Conservation (phyloP, 2,888 invertebrate genomes). For the Cantharis nigra region DNA sequence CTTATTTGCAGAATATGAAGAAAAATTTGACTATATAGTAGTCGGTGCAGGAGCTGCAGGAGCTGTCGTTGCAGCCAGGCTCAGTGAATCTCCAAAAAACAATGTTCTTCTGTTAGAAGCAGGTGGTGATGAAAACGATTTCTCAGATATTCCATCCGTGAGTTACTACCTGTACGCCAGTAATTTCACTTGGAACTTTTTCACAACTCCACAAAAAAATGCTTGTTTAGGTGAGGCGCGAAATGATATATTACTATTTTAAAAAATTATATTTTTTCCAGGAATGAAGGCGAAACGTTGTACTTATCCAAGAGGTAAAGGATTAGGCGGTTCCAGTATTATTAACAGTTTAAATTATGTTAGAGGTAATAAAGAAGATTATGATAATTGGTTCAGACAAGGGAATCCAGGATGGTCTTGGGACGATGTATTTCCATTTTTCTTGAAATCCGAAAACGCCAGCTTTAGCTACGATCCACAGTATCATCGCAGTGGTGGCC, state of each 20-base stretch:
- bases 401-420: slow-evolving; percentile 56
- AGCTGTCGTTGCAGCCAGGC: slow-evolving; percentile 66
- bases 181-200: slow-evolving; percentile 6
- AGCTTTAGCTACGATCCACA: slow-evolving; percentile 61
- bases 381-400: slow-evolving; percentile 28
- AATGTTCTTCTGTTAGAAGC: slow-evolving; percentile 70
- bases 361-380: slow-evolving; percentile 33
- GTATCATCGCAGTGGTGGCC: slow-evolving; percentile 68
- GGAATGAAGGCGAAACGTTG: not conserved
- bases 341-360: slow-evolving; percentile 32
- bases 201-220: slow-evolving; percentile 8
- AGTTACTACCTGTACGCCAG: not conserved
- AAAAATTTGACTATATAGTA: slow-evolving; percentile 67
- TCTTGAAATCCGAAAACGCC: slow-evolving; percentile 42
- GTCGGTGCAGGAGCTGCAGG: slow-evolving; percentile 70
- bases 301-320: not conserved
- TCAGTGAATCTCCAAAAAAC: slow-evolving; percentile 68
- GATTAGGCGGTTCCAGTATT: slow-evolving; percentile 30
- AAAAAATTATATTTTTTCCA: not conserved
- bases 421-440: slow-evolving; percentile 46
- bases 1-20: not conserved
- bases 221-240: not conserved
- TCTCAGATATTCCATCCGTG: slow-evolving; percentile 6
- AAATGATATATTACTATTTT: not conserved
- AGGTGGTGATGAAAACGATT: slow-evolving; percentile 46